Evolutionary conservation across 2,888 invertebrate genomes (phyloP).

Genomic region (Eilema depressum): DNA sequence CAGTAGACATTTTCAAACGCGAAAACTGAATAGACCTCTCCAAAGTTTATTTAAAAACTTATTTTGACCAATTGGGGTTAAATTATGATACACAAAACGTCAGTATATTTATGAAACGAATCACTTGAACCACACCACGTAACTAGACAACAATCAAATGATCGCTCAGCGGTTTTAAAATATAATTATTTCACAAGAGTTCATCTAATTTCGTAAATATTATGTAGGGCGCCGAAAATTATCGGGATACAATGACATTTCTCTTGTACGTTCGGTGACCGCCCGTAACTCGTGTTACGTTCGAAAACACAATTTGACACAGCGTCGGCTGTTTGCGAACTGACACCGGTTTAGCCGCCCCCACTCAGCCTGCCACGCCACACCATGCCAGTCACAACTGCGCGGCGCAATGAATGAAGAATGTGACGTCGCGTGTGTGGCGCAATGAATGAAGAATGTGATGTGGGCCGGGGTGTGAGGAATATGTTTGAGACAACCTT

Average conservation of each 20-base stretch:
- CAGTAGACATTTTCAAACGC: constrained; percentile 47
- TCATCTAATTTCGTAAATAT: constrained; percentile 29
- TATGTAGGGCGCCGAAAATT: constrained; percentile 54
- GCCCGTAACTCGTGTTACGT: constrained; percentile 57
- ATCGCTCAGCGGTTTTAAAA: constrained; percentile 32
- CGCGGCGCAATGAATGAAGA: constrained; percentile 60
- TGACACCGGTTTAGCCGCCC: constrained; percentile 62
- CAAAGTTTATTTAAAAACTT: constrained; percentile 32
- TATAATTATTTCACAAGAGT: constrained; percentile 29
- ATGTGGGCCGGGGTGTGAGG: no score
- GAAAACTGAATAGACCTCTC: constrained; percentile 46
- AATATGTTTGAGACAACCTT: no score
- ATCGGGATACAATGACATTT: constrained; percentile 66
- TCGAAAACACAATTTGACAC: constrained; percentile 71
- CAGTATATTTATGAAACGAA: constrained; percentile 13
- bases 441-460: no score
- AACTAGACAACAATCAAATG: constrained; percentile 26
- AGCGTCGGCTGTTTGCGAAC: constrained; percentile 74
- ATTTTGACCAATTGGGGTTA: constrained; percentile 32
- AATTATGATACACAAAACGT: constrained; percentile 29
- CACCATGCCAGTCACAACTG: constrained; percentile 43
- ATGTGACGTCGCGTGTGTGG: constrained; percentile 49
- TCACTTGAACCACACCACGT: constrained; percentile 23
- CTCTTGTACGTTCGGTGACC: constrained; percentile 60
- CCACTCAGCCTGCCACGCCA: constrained; percentile 47